phyloP scores from a whole-genome alignment of 2,113 vertebrate genomes.

The Myrmecobius fasciatus region DNA sequence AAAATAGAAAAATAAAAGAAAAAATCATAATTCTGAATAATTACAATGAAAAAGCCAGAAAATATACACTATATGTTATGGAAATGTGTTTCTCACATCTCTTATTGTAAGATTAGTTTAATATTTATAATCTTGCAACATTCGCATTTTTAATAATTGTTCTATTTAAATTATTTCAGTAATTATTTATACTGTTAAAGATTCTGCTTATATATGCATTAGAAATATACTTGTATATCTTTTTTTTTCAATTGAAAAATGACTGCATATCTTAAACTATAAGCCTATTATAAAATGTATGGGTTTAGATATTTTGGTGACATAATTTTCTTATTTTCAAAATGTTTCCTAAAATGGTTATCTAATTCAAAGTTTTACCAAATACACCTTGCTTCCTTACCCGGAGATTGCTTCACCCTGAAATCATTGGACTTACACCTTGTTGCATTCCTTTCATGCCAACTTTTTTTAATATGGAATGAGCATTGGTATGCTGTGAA shows the following conservation, averaged over 20 bases:
- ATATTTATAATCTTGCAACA: not conserved
- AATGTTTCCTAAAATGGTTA: not conserved
- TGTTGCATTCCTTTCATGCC: no score
- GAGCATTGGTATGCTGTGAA: no score
- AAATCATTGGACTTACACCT: no score
- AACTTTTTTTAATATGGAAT: no score
- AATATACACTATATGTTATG: not conserved
- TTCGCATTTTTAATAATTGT: no score
- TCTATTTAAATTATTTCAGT: not conserved
- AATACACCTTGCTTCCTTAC: no score
- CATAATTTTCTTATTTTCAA: not conserved
- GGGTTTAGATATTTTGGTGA: not conserved
- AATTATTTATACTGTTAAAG: not conserved
- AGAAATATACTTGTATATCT: not conserved
- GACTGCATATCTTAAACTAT: not conserved
- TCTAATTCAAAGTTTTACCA: not conserved
- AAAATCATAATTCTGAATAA: not conserved
- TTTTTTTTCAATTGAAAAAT: not conserved
- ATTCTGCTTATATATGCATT: not conserved
- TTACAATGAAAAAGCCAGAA: not conserved
- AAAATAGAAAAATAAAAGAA: not conserved
- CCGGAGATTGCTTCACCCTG: not conserved
- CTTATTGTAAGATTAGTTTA: not conserved
- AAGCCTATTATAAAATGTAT: not conserved
- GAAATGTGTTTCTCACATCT: not conserved